phyloP scores from a whole-genome alignment of 2,888 invertebrate species.

The Eilema sororculum region DNA sequence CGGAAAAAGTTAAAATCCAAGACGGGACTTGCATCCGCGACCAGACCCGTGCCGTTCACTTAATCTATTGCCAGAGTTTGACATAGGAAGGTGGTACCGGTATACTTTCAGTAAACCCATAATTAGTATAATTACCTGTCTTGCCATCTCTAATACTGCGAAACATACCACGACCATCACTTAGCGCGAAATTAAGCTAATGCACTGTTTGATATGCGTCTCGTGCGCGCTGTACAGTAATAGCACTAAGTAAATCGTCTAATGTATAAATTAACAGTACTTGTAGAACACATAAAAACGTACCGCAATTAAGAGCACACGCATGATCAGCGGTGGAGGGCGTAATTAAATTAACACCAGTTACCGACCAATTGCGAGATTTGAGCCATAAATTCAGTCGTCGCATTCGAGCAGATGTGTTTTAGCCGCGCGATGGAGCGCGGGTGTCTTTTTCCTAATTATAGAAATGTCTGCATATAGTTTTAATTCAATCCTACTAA shows the following conservation, averaged over 20 bases:
- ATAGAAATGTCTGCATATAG: conserved; percentile 30
- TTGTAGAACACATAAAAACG: conserved; percentile 34
- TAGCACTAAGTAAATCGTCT: conserved; percentile 48
- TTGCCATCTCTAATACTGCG: neutral
- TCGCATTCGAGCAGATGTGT: conserved; percentile 64
- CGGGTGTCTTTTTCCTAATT: conserved; percentile 58
- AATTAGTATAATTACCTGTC: conserved; percentile 1
- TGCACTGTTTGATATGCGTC: conserved; percentile 36
- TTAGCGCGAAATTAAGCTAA: conserved; percentile 19
- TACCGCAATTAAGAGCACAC: conserved; percentile 58
- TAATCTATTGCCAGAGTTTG: neutral
- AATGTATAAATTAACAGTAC: conserved; percentile 61
- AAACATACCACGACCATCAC: neutral
- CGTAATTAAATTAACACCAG: conserved; percentile 81
- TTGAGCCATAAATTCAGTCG: conserved; percentile 72
- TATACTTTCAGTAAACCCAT: neutral
- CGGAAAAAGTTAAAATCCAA: no score
- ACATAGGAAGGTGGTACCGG: neutral
- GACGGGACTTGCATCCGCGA: no score
- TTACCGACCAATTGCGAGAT: conserved; percentile 80
- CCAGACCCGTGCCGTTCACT: no score
- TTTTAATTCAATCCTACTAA: conserved; percentile 21
- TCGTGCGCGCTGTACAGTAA: conserved; percentile 42
- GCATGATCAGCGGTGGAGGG: conserved; percentile 57
- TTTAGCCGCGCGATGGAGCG: conserved; percentile 25